Percentiles rank a stretch among this genome's conserved stretches.
These are phyloP conservation scores for Daktulosphaira vitifoliae DNA, from an alignment of 1,140 invertebrate genomes.

Conservation along the genomic window DNA sequence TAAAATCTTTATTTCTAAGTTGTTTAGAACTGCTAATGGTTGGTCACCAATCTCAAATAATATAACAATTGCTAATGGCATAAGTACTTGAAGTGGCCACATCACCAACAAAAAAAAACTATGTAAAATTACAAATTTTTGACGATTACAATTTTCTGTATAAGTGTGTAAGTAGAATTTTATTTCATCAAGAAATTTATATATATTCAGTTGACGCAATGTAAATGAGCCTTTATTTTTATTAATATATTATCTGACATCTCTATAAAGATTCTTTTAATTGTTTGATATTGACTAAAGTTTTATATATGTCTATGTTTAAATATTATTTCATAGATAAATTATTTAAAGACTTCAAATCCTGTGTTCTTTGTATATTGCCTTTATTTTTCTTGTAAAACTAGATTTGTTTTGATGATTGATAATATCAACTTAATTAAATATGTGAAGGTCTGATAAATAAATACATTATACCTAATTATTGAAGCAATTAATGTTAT, in stretches of 20 bases:
- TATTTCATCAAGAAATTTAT: constrained; percentile 10
- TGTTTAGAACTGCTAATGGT: not conserved
- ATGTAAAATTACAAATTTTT: constrained; percentile 15
- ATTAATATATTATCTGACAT: not conserved
- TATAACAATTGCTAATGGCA: constrained; percentile 21
- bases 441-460: constrained; percentile 23
- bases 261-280: not conserved
- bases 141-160: constrained; percentile 24
- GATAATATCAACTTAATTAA: constrained; percentile 1
- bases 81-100: constrained; percentile 29
- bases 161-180: constrained; percentile 30
- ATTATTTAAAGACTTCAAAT: constrained; percentile 10
- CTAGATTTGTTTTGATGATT: constrained; percentile 19
- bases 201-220: constrained; percentile 11
- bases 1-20: no score
- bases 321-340: constrained; percentile 6
- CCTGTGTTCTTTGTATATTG: constrained; percentile 8
- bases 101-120: constrained; percentile 22
- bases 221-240: constrained; percentile 24
- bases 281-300: not conserved
- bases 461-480: not conserved
- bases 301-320: not conserved
- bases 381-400: constrained; percentile 14
- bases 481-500: constrained; percentile 11
- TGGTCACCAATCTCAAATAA: constrained; percentile 20